phyloP scores from a whole-genome alignment of 2,888 invertebrate genomes.

The Macropis europaea region DNA sequence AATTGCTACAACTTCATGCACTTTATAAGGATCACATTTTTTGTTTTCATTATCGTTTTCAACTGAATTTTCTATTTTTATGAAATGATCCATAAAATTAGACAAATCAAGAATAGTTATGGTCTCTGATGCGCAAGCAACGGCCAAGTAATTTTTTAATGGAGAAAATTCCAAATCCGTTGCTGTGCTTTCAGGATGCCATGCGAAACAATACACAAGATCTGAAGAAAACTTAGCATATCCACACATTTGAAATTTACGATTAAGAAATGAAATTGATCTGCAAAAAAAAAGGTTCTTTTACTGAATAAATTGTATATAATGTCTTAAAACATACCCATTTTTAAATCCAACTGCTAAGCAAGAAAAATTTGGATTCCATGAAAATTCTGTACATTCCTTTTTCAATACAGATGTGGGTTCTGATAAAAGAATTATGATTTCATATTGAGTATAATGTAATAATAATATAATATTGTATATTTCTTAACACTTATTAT shows the following conservation, averaged over 20 bases:
- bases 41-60: constrained; percentile 15
- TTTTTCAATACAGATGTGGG: constrained; percentile 66
- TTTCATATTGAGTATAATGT: background rate
- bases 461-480: constrained; percentile 13
- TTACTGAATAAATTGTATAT: background rate
- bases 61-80: background rate
- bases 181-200: constrained; percentile 87
- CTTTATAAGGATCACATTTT: constrained; percentile 24
- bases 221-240: constrained; percentile 81
- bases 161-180: constrained; percentile 82
- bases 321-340: constrained; percentile 80
- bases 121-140: constrained; percentile 81
- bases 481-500: no score
- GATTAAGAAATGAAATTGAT: constrained; percentile 67
- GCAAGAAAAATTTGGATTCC: constrained; percentile 83
- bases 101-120: constrained; percentile 81
- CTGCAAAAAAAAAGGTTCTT: constrained; percentile 58
- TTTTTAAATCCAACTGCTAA: constrained; percentile 84
- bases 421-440: constrained; percentile 47
- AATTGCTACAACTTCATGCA: constrained; percentile 73
- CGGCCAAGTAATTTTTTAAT: constrained; percentile 84
- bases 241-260: constrained; percentile 56
- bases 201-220: constrained; percentile 84
- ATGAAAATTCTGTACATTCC: constrained; percentile 82
- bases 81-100: constrained; percentile 40